A percentile compares a stretch with the other conserved stretches of the same genome.
These are phyloP conservation scores for Thera obeliscata DNA, from an alignment of 2,888 invertebrate genomes.

Conservation along the genomic window DNA sequence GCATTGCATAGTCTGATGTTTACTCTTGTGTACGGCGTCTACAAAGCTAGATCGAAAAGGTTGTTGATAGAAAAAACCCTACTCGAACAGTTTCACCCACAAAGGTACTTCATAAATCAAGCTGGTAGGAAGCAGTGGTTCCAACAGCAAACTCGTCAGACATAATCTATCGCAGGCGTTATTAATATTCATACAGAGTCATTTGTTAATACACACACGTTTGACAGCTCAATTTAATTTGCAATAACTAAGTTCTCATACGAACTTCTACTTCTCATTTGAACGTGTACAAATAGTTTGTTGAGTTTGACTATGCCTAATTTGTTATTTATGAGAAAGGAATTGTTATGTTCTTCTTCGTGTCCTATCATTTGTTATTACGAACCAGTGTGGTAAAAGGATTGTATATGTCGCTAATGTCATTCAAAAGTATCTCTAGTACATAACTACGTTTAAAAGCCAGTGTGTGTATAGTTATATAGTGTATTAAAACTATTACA, in stretches of 20 bases:
- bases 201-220: conserved; percentile 77
- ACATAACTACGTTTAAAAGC: too few relatives aligned
- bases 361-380: not conserved
- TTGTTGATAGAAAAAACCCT: conserved; percentile 2
- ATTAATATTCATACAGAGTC: conserved; percentile 80
- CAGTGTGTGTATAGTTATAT: too few relatives aligned
- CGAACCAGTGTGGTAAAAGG: too few relatives aligned
- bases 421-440: too few relatives aligned
- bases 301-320: not conserved
- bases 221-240: conserved; percentile 80
- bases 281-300: not conserved
- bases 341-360: not conserved
- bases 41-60: not conserved
- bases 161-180: conserved; percentile 61
- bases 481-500: too few relatives aligned
- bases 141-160: conserved; percentile 51
- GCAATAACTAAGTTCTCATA: conserved; percentile 59
- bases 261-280: conserved; percentile 31
- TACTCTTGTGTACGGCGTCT: not conserved
- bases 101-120: conserved; percentile 47
- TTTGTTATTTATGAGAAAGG: not conserved
- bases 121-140: conserved; percentile 36
- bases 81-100: not conserved
- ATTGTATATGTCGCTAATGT: too few relatives aligned
- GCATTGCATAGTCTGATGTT: too few relatives aligned